Evolutionary conservation across 2,797 vertebrate species (phyloP).

Genomic region (Sebastes itinus): DNA sequence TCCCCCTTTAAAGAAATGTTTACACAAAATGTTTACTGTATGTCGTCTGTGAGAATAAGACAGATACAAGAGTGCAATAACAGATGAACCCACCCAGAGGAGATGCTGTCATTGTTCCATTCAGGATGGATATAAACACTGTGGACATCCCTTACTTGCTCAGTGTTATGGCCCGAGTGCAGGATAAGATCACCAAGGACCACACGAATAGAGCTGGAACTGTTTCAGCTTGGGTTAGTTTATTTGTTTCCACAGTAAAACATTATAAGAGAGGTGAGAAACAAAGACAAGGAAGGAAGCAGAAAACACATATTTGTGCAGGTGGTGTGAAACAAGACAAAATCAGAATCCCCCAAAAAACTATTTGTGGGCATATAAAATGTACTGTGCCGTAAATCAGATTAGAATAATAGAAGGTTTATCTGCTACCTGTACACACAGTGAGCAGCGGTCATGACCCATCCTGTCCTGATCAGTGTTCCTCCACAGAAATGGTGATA

Average conservation of each 20-base stretch:
- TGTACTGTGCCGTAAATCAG: not conserved
- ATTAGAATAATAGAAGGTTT: not conserved
- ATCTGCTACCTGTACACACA: slow-evolving; percentile 81
- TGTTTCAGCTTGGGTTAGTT: not conserved
- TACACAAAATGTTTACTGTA: too few relatives aligned
- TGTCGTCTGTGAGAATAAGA: too few relatives aligned
- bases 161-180: slow-evolving; percentile 7
- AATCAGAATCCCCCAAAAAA: not conserved
- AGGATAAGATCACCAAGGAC: slow-evolving; percentile 20
- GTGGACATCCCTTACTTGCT: slow-evolving; percentile 64
- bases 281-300: not conserved
- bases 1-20: not conserved
- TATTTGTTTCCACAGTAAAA: not conserved
- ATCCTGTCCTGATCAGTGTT: slow-evolving; percentile 80
- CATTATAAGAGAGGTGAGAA: not conserved
- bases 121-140: slow-evolving; percentile 66
- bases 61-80: not conserved
- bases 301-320: not conserved
- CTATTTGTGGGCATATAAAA: not conserved
- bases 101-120: slow-evolving; percentile 68
- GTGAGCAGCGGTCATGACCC: slow-evolving; percentile 90
- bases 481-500: slow-evolving; percentile 86
- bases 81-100: slow-evolving; percentile 64
- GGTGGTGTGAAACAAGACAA: not conserved
- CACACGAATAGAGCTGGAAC: not conserved